phyloP scores from a whole-genome alignment of 2,113 vertebrate genomes.

The Coryphaenoides rupestris region DNA sequence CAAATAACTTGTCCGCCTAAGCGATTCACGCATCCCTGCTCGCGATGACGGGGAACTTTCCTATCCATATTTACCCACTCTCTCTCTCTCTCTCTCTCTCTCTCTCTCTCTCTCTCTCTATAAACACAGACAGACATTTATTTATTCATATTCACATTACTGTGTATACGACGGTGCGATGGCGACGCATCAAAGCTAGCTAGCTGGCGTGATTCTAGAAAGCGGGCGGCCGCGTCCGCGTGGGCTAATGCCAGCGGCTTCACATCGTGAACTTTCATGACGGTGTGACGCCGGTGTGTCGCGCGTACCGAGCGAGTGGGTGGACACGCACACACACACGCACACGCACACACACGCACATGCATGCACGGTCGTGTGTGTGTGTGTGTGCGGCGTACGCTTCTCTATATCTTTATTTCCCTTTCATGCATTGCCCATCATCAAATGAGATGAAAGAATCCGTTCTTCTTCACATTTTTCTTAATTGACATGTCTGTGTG shows the following conservation, averaged over 20 bases:
- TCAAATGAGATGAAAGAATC: slow-evolving; percentile 22
- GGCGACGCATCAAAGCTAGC: slow-evolving; percentile 47
- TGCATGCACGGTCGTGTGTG: no score
- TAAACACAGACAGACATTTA: neutral
- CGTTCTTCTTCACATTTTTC: no score
- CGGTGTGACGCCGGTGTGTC: slow-evolving; percentile 9
- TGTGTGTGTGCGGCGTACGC: no score
- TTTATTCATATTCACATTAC: neutral
- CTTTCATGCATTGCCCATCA: slow-evolving; percentile 3
- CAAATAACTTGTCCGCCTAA: slow-evolving; percentile 49
- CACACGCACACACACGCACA: neutral
- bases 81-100: slow-evolving; percentile 35
- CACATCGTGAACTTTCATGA: slow-evolving; percentile 31
- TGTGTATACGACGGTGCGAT: no score
- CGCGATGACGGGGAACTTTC: slow-evolving; percentile 36
- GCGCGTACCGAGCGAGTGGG: no score
- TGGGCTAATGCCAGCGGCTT: neutral
- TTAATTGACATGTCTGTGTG: no score
- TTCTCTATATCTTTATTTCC: neutral
- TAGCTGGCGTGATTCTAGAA: slow-evolving; percentile 28
- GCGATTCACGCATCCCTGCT: slow-evolving; percentile 50
- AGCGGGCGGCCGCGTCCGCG: slow-evolving; percentile 1
- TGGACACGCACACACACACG: no score
- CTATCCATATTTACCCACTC: slow-evolving; percentile 46
- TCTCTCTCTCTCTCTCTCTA: slow-evolving; percentile 10